Evolutionary conservation across 2,113 vertebrate genomes (phyloP).

Genomic region (Eurypyga helias): DNA sequence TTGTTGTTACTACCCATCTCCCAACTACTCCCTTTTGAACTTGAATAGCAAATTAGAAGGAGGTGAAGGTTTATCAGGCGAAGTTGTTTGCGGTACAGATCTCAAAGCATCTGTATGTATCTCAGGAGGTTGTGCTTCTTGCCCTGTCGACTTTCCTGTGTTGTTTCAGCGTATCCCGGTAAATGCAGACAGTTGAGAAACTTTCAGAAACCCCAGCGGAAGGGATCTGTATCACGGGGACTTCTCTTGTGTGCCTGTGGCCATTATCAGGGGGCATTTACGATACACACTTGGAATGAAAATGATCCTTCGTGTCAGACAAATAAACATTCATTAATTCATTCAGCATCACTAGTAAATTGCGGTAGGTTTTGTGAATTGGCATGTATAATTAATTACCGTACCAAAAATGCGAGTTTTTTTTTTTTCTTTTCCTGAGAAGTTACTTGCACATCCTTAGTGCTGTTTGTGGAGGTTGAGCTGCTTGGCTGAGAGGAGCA

Average conservation of each 20-base stretch:
- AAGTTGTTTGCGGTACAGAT: not conserved
- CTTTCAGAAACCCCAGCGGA: constrained; percentile 37
- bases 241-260: not conserved
- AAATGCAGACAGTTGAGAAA: constrained; percentile 44
- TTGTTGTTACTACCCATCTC: not conserved
- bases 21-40: not conserved
- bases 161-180: not conserved
- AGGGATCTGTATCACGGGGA: not conserved
- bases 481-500: constrained; percentile 1
- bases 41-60: not conserved
- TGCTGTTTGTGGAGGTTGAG: not conserved
- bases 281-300: constrained; percentile 2
- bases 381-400: constrained; percentile 32
- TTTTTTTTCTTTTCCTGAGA: not conserved
- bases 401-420: not conserved
- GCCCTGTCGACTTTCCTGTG: not conserved
- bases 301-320: constrained; percentile 6
- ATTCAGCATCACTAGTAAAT: constrained; percentile 54
- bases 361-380: constrained; percentile 60
- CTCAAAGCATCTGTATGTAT: not conserved
- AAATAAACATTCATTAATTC: constrained; percentile 43
- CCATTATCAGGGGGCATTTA: not conserved
- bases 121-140: not conserved
- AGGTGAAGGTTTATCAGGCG: not conserved
- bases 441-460: constrained; percentile 2